phyloP scores from a whole-genome alignment of 2,797 vertebrate genomes.

The Rhinophrynus dorsalis region DNA sequence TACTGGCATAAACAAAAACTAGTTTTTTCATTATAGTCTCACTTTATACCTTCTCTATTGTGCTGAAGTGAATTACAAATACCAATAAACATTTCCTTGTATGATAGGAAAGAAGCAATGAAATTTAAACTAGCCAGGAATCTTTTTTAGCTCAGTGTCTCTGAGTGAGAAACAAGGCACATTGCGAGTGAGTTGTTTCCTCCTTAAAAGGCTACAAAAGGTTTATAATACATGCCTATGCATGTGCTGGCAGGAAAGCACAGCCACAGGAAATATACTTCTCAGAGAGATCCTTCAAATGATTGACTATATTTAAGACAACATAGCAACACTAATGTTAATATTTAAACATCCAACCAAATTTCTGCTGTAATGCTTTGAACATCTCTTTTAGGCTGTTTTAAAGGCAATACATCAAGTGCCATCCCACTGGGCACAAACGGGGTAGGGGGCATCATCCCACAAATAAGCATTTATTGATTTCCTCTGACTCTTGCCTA shows the following conservation, averaged over 20 bases:
- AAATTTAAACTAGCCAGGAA: slow-evolving; percentile 57
- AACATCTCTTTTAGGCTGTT: too few species aligned
- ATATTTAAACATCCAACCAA: too few species aligned
- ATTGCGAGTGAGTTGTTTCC: slow-evolving; percentile 39
- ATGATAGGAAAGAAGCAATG: slow-evolving; percentile 48
- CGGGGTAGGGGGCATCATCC: too few species aligned
- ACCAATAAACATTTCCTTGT: slow-evolving; percentile 61
- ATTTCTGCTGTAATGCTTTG: too few species aligned
- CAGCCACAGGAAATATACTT: neutral
- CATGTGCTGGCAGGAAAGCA: neutral
- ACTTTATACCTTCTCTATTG: neutral
- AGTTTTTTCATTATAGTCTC: too few species aligned
- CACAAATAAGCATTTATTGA: too few species aligned
- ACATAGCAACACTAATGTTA: too few species aligned
- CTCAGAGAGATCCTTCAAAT: neutral
- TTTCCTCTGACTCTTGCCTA: too few species aligned
- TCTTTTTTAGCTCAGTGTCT: slow-evolving; percentile 25
- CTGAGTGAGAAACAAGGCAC: neutral
- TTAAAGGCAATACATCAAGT: too few species aligned
- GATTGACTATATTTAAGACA: neutral
- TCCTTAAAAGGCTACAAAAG: slow-evolving; percentile 55
- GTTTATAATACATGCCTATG: slow-evolving; percentile 24
- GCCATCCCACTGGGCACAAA: too few species aligned
- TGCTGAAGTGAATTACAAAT: slow-evolving; percentile 55
- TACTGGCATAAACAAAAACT: too few species aligned